Evolutionary conservation across 2,888 invertebrate species (phyloP).

Genomic region (Salpingus planirostris): DNA sequence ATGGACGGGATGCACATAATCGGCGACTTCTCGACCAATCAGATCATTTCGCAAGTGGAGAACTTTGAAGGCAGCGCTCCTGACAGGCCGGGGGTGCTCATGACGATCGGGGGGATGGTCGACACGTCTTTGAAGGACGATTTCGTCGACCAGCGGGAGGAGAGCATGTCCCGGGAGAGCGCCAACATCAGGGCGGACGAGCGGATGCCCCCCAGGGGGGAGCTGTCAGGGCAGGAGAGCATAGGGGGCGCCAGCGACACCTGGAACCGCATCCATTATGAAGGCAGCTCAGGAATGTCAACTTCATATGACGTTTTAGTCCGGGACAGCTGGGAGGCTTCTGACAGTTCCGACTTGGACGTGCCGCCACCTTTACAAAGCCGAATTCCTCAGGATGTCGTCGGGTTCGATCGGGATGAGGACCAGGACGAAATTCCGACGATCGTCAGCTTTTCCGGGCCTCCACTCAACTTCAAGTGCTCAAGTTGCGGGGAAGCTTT

Average conservation of each 20-base stretch:
- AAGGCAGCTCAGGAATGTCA: slow-evolving; percentile 40
- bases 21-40: slow-evolving; percentile 33
- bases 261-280: slow-evolving; percentile 66
- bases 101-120: slow-evolving; percentile 34
- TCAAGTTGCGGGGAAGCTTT: slow-evolving; percentile 50
- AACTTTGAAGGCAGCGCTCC: slow-evolving; percentile 30
- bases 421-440: slow-evolving; percentile 27
- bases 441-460: slow-evolving; percentile 35
- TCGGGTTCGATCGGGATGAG: slow-evolving; percentile 13
- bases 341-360: slow-evolving; percentile 54
- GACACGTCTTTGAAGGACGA: slow-evolving; percentile 17
- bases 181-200: slow-evolving; percentile 77
- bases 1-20: slow-evolving; percentile 45
- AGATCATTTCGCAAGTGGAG: slow-evolving; percentile 34
- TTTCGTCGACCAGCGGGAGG: slow-evolving; percentile 25
- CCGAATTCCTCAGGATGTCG: slow-evolving; percentile 37
- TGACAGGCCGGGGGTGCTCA: slow-evolving; percentile 31
- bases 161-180: slow-evolving; percentile 45
- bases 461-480: slow-evolving; percentile 48
- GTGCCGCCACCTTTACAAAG: slow-evolving; percentile 31
- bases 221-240: slow-evolving; percentile 80
- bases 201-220: slow-evolving; percentile 79
- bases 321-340: slow-evolving; percentile 58
- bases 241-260: slow-evolving; percentile 71
- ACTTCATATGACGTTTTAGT: slow-evolving; percentile 53